Percentiles rank a stretch among this genome's conserved stretches.
These are phyloP conservation scores for Sminthurinus signatus DNA, from an alignment of 1,140 invertebrate species.

Conservation along the genomic window DNA sequence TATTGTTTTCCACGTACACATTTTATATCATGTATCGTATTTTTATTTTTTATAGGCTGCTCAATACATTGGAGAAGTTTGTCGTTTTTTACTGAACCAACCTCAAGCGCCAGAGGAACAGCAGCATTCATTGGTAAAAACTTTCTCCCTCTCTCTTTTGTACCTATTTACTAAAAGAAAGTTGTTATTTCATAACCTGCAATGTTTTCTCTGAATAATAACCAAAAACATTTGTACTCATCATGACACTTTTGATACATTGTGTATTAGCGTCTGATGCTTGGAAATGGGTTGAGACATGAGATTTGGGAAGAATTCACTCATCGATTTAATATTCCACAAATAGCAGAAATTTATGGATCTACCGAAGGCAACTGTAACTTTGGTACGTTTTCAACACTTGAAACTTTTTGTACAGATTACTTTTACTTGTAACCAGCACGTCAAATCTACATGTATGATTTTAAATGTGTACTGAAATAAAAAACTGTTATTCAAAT, in stretches of 20 bases:
- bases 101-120: conserved; percentile 50
- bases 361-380: conserved; percentile 60
- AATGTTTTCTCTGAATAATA: too few species aligned
- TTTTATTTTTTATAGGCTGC: conserved; percentile 47
- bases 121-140: too few species aligned
- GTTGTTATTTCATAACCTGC: too few species aligned
- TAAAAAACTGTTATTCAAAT: not conserved
- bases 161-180: too few species aligned
- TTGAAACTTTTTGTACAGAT: not conserved
- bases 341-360: conserved; percentile 58
- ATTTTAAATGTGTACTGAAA: too few species aligned
- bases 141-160: too few species aligned
- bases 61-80: conserved; percentile 64
- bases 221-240: too few species aligned
- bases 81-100: conserved; percentile 58
- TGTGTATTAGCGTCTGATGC: conserved; percentile 55
- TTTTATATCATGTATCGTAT: too few species aligned
- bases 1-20: too few species aligned
- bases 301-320: conserved; percentile 60
- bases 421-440: too few species aligned
- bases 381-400: conserved; percentile 44
- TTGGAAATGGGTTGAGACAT: conserved; percentile 58
- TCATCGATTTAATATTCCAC: conserved; percentile 51
- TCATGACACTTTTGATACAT: too few species aligned
- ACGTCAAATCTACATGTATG: too few species aligned